A percentile compares a stretch with the other conserved stretches of the same genome.
phyloP scores from a whole-genome alignment of 1,140 invertebrate genomes.

The Hermetia illucens region DNA sequence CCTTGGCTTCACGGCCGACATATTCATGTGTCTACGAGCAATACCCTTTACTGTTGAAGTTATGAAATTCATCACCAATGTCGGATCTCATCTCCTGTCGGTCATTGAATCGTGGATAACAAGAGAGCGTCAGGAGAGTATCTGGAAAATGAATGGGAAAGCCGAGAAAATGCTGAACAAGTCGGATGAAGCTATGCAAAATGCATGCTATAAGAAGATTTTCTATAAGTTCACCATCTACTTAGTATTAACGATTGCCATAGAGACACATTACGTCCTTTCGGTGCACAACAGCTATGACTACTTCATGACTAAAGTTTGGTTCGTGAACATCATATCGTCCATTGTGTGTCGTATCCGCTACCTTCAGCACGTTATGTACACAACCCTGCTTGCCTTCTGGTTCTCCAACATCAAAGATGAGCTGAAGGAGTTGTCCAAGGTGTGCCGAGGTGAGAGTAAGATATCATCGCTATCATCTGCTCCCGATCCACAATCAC shows the following conservation, averaged over 20 bases:
- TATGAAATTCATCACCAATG: neutral
- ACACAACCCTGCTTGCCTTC: neutral
- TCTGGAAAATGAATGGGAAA: neutral
- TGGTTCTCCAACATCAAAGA: neutral
- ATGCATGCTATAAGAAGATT: neutral
- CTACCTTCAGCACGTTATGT: neutral
- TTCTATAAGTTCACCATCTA: neutral
- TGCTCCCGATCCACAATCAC: too few species aligned
- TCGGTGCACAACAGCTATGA: neutral
- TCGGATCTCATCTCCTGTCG: neutral
- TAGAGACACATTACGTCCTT: neutral
- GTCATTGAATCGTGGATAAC: neutral
- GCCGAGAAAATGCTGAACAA: neutral
- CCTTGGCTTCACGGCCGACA: neutral
- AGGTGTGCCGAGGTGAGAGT: neutral
- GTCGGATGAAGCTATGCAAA: neutral
- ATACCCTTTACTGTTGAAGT: neutral
- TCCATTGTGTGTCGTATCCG: neutral
- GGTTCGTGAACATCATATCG: neutral
- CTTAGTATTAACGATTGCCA: neutral
- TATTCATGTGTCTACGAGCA: neutral
- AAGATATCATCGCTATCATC: too few species aligned
- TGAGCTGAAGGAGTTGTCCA: neutral
- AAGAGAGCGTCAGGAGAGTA: neutral
- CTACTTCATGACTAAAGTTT: neutral